Conservation (phyloP, 2,797 vertebrate species). For the Xiphorhynchus erythropygius region DNA sequence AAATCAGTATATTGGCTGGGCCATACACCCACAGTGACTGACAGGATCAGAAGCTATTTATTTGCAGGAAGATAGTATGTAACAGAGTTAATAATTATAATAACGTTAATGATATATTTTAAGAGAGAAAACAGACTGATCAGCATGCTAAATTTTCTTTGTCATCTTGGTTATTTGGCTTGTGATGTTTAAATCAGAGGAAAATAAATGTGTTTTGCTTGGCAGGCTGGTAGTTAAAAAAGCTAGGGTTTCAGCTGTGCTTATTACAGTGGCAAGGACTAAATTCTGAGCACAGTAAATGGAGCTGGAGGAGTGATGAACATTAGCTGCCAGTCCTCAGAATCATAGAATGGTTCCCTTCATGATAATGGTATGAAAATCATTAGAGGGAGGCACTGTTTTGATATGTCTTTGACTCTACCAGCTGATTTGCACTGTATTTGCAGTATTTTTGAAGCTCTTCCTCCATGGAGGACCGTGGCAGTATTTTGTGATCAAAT, state of each 20-base stretch:
- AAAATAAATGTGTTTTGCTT: background rate
- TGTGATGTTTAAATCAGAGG: conserved; percentile 5
- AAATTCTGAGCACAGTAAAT: background rate
- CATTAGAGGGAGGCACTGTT: background rate
- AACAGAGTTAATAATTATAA: background rate
- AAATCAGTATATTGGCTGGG: background rate
- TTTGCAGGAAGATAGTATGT: background rate
- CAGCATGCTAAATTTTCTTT: background rate
- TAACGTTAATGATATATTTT: background rate
- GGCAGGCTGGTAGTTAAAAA: background rate
- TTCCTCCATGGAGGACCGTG: background rate
- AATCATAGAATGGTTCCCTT: background rate
- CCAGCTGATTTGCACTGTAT: background rate
- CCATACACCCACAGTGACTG: background rate
- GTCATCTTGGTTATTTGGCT: conserved; percentile 16
- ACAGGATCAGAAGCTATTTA: background rate
- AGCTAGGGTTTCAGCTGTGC: background rate
- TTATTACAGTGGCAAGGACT: background rate
- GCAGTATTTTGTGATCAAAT: background rate
- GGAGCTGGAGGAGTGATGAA: background rate
- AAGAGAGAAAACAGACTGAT: conserved; percentile 6
- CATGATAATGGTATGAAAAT: background rate
- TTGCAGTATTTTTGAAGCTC: background rate
- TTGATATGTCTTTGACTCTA: background rate
- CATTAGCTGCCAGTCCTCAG: background rate